Conservation (phyloP, 1,140 invertebrate genomes). For the Pygmarrhopalites habei region DNA sequence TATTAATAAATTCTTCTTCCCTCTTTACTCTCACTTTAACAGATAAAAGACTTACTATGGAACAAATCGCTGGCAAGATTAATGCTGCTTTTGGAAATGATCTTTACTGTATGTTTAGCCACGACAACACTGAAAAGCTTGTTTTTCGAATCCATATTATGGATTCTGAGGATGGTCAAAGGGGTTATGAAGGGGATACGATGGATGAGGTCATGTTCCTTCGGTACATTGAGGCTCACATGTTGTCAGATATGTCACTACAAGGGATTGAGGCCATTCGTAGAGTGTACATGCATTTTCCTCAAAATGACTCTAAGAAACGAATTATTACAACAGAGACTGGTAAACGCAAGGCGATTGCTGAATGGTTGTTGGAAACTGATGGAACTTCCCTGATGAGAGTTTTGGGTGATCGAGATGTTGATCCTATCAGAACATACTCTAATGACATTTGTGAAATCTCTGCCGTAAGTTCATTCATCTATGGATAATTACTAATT, state of each 20-base stretch:
- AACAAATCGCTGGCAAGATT: constrained; percentile 98
- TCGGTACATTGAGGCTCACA: constrained; percentile 83
- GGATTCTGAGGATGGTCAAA: constrained; percentile 58
- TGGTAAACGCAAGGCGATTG: constrained; percentile 95
- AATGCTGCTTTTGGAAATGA: constrained; percentile 98
- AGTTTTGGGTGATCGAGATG: constrained; percentile 90
- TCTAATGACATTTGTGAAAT: constrained; percentile 99
- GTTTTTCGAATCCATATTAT: constrained; percentile 97
- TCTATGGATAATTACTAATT: neutral
- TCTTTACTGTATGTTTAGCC: constrained; percentile 98
- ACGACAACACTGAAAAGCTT: constrained; percentile 98
- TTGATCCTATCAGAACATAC: constrained; percentile 92
- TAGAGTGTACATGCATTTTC: constrained; percentile 97
- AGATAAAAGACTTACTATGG: too few relatives aligned
- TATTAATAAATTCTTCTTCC: too few relatives aligned
- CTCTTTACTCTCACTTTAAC: too few relatives aligned
- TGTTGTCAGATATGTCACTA: constrained; percentile 97
- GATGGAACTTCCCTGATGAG: constrained; percentile 97
- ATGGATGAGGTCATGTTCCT: constrained; percentile 97
- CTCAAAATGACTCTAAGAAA: constrained; percentile 98
- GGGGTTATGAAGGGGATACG: neutral
- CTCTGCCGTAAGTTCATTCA: constrained; percentile 60
- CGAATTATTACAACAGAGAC: constrained; percentile 92
- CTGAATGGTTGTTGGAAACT: constrained; percentile 98
- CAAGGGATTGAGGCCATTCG: constrained; percentile 83